phyloP scores from a whole-genome alignment of 1,140 invertebrate genomes.

The Callitettix versicolor region DNA sequence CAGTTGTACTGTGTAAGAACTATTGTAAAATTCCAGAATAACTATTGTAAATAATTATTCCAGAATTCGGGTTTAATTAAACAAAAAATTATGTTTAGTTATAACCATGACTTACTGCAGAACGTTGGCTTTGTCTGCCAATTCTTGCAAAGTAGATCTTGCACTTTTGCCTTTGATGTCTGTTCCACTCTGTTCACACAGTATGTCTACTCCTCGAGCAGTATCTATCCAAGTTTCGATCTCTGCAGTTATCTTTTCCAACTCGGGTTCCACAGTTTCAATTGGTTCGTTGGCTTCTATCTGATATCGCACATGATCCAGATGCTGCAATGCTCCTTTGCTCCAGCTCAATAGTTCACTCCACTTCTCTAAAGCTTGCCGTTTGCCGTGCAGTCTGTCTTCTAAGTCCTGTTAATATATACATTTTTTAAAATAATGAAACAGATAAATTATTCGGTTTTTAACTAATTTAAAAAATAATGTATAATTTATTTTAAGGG shows the following conservation, averaged over 20 bases:
- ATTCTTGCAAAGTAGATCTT: slow-evolving; percentile 41
- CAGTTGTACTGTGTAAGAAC: too few relatives aligned
- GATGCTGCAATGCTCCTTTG: slow-evolving; percentile 64
- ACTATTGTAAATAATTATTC: too few relatives aligned
- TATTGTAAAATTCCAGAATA: too few relatives aligned
- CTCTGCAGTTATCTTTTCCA: slow-evolving; percentile 28
- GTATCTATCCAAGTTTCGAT: slow-evolving; percentile 58
- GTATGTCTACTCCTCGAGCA: slow-evolving; percentile 53
- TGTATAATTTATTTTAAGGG: too few relatives aligned
- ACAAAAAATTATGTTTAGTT: too few relatives aligned
- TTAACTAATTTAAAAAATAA: too few relatives aligned
- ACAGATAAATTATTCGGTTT: too few relatives aligned
- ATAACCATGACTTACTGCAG: slow-evolving; percentile 15
- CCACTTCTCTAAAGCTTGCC: slow-evolving; percentile 69
- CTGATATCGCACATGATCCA: slow-evolving; percentile 70
- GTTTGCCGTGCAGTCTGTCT: slow-evolving; percentile 61
- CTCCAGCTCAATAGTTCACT: slow-evolving; percentile 69
- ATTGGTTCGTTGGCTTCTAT: slow-evolving; percentile 61
- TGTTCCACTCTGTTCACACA: slow-evolving; percentile 38
- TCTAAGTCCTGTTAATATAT: slow-evolving; percentile 49
- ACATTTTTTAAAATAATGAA: too few relatives aligned
- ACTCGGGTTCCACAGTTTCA: slow-evolving; percentile 50
- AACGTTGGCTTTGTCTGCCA: slow-evolving; percentile 36
- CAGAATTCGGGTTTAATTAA: too few relatives aligned
- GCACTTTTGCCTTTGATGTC: slow-evolving; percentile 55